Base-by-base conservation (phyloP, 2,888 invertebrate genomes). In the Julus scandinavius region DNA sequence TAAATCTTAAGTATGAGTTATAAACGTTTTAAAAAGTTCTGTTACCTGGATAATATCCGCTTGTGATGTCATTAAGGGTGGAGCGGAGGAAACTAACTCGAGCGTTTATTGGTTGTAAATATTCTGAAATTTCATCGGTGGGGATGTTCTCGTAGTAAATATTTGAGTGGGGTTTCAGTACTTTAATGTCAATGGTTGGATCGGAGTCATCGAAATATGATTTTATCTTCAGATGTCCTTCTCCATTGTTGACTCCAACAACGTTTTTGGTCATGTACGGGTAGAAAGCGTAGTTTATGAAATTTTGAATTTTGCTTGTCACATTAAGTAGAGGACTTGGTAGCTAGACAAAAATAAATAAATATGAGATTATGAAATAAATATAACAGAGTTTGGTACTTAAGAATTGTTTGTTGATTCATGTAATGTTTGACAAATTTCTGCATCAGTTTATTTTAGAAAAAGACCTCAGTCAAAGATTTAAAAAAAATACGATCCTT, bases 71-170 rank as follows among this genome's bases (percentile, higher is more conserved):
- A 72, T 87, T 80, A 9, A 63, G 7, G 40, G 63, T 63, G 40
- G 40, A 17, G 15, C 63, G 40, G 29, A 11, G 13, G 45, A 45
- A 63, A 13, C 15, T 6, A 9, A 63, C 87, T 40, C 40, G 38
- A 7, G 86, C 88, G 41, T 38, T 45, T 5, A 88, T 87, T 5
- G 88, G 86, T 13, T 54, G 5, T 13, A 85, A 45, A 38, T 17
- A 88, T 6, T 9, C 1, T 4, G 29, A 85, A 41, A 84, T 50
- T 17, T 45, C 88, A 13, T 41, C 49, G 54, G 38, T 40, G 54
- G 88, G 86, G 86, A 90, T 87, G 87, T 88, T 88, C n/a, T 88
- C 63, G 88, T 89, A 89, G 89, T 87, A 90, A 17, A 80, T 86
- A 84, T 90, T 90, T 83, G 88, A 80, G 49, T 45, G 38, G 15